Evolutionary conservation across 2,113 vertebrate species (phyloP).

Genomic region (Hyperopisus bebe): DNA sequence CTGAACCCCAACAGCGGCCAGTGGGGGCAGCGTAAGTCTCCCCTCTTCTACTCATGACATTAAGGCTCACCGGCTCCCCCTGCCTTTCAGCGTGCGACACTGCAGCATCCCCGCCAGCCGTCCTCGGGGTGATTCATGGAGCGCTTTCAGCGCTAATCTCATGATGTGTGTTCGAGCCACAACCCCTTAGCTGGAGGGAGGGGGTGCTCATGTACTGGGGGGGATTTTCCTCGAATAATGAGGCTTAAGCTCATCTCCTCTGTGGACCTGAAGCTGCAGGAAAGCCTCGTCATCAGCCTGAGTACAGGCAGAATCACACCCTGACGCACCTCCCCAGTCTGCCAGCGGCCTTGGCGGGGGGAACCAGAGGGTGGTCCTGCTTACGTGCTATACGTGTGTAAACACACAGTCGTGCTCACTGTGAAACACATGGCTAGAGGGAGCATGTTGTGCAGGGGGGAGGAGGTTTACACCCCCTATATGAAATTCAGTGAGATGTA

Average conservation of each 20-base stretch:
- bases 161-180: background rate
- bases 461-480: background rate
- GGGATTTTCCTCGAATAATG: background rate
- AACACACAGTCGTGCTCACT: background rate
- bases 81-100: background rate
- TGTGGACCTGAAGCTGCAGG: background rate
- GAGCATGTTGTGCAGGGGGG: background rate
- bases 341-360: background rate
- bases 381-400: background rate
- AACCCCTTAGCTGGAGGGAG: background rate
- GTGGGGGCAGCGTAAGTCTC: slow-evolving; percentile 92
- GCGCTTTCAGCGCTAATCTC: background rate
- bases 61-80: background rate
- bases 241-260: background rate
- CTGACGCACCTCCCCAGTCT: background rate
- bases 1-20: slow-evolving; percentile 97
- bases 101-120: background rate
- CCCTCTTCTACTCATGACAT: background rate
- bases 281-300: background rate
- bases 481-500: background rate
- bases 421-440: background rate
- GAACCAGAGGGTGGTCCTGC: background rate
- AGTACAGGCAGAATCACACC: background rate
- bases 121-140: background rate
- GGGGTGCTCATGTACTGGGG: background rate